These are phyloP conservation scores for Blastobasis lacticolella DNA, from an alignment of 2,888 invertebrate genomes.

Conservation along the genomic window DNA sequence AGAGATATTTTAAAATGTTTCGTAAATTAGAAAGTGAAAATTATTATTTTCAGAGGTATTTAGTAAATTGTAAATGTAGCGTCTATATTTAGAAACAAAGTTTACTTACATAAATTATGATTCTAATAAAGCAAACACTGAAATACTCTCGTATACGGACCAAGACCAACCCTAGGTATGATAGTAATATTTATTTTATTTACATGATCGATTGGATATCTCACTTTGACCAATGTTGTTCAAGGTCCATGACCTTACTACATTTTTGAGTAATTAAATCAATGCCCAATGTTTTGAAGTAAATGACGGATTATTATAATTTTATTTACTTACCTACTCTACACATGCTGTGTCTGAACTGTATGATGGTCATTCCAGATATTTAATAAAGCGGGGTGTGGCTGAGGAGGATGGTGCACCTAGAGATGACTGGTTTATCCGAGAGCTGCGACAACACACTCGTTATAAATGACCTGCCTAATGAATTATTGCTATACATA, in stretches of 20 bases:
- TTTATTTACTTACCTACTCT: too few relatives aligned
- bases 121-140: conserved; percentile 59
- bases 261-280: too few relatives aligned
- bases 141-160: conserved; percentile 53
- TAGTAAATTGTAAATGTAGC: conserved; percentile 30
- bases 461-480: conserved; percentile 67
- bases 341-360: too few relatives aligned
- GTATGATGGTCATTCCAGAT: too few relatives aligned
- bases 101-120: conserved; percentile 63
- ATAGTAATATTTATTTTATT: conserved; percentile 12
- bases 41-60: conserved; percentile 29
- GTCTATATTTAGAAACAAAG: conserved; percentile 32
- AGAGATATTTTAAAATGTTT: conserved; percentile 25
- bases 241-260: conserved; percentile 47
- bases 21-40: conserved; percentile 25
- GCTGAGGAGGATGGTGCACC: conserved; percentile 58
- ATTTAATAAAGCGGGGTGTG: conserved; percentile 19
- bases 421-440: conserved; percentile 52
- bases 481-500: conserved; percentile 69
- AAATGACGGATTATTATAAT: too few relatives aligned
- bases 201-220: neutral
- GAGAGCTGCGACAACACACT: conserved; percentile 40
- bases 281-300: too few relatives aligned
- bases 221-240: conserved; percentile 19
- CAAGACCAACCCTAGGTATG: conserved; percentile 56